Evolutionary conservation across 2,113 vertebrate species (phyloP), one percentile per base, ranked within the genome.

Genomic region (Phodopus roborovskii): DNA sequence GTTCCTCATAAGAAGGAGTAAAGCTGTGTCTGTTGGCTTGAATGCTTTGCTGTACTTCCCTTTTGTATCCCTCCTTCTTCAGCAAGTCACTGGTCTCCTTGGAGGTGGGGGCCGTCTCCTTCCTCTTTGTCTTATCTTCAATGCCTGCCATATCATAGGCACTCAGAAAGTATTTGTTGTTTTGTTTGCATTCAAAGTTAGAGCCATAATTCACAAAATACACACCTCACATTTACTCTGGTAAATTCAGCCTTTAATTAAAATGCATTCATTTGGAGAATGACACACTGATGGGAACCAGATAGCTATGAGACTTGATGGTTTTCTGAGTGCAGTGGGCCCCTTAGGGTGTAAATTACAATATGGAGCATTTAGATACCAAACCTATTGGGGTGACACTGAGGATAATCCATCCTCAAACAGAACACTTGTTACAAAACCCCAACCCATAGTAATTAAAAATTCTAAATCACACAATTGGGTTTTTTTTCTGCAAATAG

Each of bases 231-330:
- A 74, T 95, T 91, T 73, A 85, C 96, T 73, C 95, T 26, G 94
- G 96, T 96, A 98, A 97, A 97, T 93, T 92, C 74, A 68, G 78
- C 81, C 97, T 94, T 88, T 97, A 97, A 98, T 97, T 97, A 97
- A 96, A 97, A 97, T 70, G 94, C 96, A 96, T 97, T 97, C 96
- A 93, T 96, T 95, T 94, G 96, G 83, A 97, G 96, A 96, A 94
- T 84, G 95, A 0, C 30, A 70, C 83, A 92, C 88, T 94, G 97
- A 98, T 97, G 39, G 88, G 92, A 87, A 42, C 26, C 94, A 95
- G 97, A 96, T 97, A 97, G 87, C 85, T 5, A 42, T 56, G 86
- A 91, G 88, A 89, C 15, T 62, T 45, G 95, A 73, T 95, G 90
- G 28, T 88, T 88, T 96, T 90, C 93, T 56, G 39, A 90, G 93